Conservation (phyloP, 1,140 invertebrate species). For the Sitophilus oryzae region DNA sequence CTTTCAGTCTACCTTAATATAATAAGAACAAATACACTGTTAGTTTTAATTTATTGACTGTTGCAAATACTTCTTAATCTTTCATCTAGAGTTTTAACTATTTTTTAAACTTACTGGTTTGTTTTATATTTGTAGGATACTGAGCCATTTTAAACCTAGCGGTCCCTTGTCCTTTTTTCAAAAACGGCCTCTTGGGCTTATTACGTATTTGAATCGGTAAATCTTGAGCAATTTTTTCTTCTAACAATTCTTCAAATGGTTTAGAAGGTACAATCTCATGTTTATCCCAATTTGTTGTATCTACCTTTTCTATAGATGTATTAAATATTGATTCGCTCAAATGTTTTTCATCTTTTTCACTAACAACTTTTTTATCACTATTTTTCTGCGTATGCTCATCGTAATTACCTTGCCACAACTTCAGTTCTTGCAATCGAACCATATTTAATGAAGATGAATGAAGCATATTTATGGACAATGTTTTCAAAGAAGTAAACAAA, state of each 20-base stretch:
- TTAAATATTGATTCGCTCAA: constrained; percentile 11
- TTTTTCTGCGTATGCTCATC: constrained; percentile 21
- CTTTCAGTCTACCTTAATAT: neutral
- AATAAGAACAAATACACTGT: neutral
- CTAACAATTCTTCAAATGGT: constrained; percentile 27
- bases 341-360: constrained; percentile 16
- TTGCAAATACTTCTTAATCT: too few relatives aligned
- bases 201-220: constrained; percentile 1
- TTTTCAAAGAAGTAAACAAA: neutral
- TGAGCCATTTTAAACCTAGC: constrained; percentile 34
- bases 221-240: constrained; percentile 29
- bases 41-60: constrained; percentile 68
- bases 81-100: too few relatives aligned
- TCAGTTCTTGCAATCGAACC: constrained; percentile 23
- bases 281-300: constrained; percentile 23
- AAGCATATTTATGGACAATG: constrained; percentile 12
- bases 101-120: too few relatives aligned
- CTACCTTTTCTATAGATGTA: constrained; percentile 1
- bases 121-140: too few relatives aligned
- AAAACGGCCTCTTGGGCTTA: constrained; percentile 37
- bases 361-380: neutral
- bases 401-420: constrained; percentile 28
- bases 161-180: constrained; percentile 37
- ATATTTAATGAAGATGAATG: constrained; percentile 17
- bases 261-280: constrained; percentile 25